Percentiles rank a stretch among this genome's conserved stretches.
These are phyloP conservation scores for Bothrops jararaca DNA, from an alignment of 2,113 vertebrate species.

Conservation along the genomic window DNA sequence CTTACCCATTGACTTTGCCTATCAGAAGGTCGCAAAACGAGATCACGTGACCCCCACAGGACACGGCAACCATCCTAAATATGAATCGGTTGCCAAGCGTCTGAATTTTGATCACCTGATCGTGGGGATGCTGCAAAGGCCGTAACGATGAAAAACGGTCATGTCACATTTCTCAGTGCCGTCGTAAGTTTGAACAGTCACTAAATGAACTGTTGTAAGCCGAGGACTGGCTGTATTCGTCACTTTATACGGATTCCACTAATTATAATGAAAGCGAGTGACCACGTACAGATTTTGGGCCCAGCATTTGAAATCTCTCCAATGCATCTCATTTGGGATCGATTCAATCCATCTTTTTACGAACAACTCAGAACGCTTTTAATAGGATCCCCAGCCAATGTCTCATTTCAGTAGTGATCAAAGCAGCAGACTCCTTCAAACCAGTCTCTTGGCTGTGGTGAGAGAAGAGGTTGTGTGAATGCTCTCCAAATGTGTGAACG, in stretches of 20 bases:
- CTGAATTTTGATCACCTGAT: too few relatives aligned
- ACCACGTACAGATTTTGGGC: neutral
- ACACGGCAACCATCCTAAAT: too few relatives aligned
- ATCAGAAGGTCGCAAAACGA: too few relatives aligned
- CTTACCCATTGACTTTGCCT: too few relatives aligned
- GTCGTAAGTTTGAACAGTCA: too few relatives aligned
- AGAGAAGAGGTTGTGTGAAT: neutral
- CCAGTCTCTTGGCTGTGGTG: neutral
- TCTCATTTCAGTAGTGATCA: neutral
- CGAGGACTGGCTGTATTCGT: too few relatives aligned
- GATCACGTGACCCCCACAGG: too few relatives aligned
- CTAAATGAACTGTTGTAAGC: too few relatives aligned
- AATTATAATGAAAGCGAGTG: neutral
- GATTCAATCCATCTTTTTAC: neutral
- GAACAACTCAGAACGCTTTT: neutral
- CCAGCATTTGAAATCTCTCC: neutral
- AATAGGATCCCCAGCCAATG: neutral
- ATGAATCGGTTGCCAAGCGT: too few relatives aligned
- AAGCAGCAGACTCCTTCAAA: neutral
- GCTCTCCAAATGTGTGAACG: neutral
- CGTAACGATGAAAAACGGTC: too few relatives aligned
- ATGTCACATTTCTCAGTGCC: too few relatives aligned
- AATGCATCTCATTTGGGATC: neutral
- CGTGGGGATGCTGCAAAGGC: too few relatives aligned
- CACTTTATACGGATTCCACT: neutral